A percentile compares a stretch with the other conserved stretches of the same genome.
phyloP scores from a whole-genome alignment of 2,888 invertebrate species.

The Gerris lacustris region DNA sequence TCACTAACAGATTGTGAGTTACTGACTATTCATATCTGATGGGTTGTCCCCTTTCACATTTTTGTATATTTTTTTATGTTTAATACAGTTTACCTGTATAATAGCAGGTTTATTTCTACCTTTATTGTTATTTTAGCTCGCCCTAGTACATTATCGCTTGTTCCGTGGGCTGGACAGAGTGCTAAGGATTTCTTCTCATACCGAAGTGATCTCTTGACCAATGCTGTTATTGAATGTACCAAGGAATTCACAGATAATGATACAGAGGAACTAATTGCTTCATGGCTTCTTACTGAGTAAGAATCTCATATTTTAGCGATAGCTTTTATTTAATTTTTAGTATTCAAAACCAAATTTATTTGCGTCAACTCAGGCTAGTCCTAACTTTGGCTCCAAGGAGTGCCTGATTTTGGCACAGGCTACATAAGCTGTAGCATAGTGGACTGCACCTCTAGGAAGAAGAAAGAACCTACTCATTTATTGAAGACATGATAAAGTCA shows the following conservation, averaged over 20 bases:
- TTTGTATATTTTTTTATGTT: not conserved
- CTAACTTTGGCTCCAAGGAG: not conserved
- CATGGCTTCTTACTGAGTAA: conserved; percentile 73
- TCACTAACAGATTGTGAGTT: not conserved
- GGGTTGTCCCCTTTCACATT: not conserved
- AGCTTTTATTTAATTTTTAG: not conserved
- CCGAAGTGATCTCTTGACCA: conserved; percentile 58
- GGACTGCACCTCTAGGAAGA: too few species aligned
- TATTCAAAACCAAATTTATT: not conserved
- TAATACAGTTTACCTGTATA: not conserved
- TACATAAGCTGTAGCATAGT: too few species aligned
- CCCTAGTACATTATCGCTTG: conserved; percentile 23
- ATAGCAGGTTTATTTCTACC: not conserved
- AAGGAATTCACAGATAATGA: conserved; percentile 49
- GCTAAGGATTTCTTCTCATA: conserved; percentile 59
- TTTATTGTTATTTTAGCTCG: conserved; percentile 16
- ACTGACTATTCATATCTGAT: not conserved
- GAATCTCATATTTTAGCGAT: conserved; percentile 34
- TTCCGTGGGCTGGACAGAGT: conserved; percentile 39
- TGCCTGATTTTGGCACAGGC: conserved; percentile 6
- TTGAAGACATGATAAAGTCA: too few species aligned
- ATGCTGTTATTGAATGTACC: conserved; percentile 58
- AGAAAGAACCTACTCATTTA: too few species aligned
- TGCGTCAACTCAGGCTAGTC: not conserved
- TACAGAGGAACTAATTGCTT: conserved; percentile 59